phyloP scores from a whole-genome alignment of 2,797 vertebrate species.

The Limosa lapponica region DNA sequence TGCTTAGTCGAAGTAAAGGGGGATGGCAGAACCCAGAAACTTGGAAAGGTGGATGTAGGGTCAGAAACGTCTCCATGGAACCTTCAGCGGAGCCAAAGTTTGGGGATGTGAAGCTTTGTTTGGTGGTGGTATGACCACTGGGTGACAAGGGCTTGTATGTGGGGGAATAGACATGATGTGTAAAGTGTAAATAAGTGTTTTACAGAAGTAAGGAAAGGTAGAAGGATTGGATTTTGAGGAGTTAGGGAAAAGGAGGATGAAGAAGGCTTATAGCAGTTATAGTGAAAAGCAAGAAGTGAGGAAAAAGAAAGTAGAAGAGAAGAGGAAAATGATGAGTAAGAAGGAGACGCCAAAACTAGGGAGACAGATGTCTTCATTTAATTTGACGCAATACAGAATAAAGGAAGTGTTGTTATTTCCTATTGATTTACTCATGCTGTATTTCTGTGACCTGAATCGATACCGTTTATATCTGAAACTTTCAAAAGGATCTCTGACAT shows the following conservation, averaged over 20 bases:
- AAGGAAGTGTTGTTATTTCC: background rate
- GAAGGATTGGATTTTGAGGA: fast-evolving
- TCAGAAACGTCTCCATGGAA: background rate
- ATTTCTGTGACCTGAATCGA: background rate
- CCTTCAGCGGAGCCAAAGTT: background rate
- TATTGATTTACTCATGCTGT: background rate
- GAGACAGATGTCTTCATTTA: background rate
- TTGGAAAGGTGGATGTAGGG: background rate
- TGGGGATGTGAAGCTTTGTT: background rate
- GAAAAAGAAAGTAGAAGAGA: background rate
- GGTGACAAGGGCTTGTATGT: background rate
- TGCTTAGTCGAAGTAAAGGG: background rate
- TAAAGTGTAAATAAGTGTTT: background rate
- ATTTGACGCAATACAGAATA: background rate
- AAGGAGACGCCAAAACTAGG: background rate
- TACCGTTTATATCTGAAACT: background rate
- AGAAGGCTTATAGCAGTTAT: background rate
- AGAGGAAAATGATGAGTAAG: background rate
- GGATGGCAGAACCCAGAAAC: background rate
- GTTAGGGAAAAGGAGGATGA: background rate
- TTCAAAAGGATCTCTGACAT: background rate
- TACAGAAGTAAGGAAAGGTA: background rate
- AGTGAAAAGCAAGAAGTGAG: background rate
- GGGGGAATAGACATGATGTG: background rate
- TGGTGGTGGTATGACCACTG: background rate